Conservation (phyloP, 2,797 vertebrate species). For the Holocentrus rufus region DNA sequence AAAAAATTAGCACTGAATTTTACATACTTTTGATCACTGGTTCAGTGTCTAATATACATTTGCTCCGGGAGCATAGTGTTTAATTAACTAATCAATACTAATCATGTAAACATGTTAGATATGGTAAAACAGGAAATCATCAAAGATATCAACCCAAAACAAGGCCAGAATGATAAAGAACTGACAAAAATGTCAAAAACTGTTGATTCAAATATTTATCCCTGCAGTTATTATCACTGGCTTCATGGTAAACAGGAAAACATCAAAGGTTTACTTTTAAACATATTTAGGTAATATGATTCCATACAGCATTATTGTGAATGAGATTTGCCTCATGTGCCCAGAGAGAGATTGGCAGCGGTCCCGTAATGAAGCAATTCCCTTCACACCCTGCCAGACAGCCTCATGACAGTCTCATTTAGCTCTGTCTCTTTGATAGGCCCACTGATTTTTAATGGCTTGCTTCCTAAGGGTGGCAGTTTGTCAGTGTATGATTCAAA, state of each 20-base stretch:
- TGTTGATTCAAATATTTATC: not conserved
- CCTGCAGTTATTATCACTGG: not conserved
- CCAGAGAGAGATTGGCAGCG: not conserved
- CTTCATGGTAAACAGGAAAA: conserved; percentile 3
- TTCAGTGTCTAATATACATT: not conserved
- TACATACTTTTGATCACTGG: conserved; percentile 17
- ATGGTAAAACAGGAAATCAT: no score
- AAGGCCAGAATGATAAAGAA: not conserved
- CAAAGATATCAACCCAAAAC: no score
- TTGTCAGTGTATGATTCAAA: conserved; percentile 26
- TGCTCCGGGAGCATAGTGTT: not conserved
- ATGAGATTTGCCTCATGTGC: not conserved
- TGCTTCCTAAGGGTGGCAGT: conserved; percentile 5
- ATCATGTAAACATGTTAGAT: not conserved
- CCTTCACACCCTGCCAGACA: conserved; percentile 18
- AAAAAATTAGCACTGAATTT: conserved; percentile 14
- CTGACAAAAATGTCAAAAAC: not conserved
- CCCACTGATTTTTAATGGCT: conserved; percentile 30
- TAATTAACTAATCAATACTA: conserved; percentile 9
- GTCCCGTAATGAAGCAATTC: conserved; percentile 23
- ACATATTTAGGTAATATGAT: not conserved
- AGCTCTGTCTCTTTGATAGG: conserved; percentile 12
- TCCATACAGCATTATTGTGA: conserved; percentile 6
- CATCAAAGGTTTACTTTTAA: not conserved
- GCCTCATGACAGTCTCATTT: conserved; percentile 35